Evolutionary conservation across 2,888 invertebrate genomes (phyloP).

Genomic region (Endotricha flammealis): DNA sequence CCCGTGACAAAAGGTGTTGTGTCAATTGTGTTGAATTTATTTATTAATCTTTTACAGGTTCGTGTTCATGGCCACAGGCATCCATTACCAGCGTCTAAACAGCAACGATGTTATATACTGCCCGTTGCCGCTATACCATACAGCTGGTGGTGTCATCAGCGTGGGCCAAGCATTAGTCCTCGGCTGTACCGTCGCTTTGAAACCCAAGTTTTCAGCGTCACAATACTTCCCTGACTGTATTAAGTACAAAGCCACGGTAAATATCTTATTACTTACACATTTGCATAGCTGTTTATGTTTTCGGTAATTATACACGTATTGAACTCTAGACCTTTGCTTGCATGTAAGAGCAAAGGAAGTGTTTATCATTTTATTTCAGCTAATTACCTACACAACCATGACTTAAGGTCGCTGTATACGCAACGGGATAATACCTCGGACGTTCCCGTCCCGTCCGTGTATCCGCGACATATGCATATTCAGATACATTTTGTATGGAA

Average conservation of each 20-base stretch:
- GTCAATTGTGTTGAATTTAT: neutral
- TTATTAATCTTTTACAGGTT: conserved; percentile 69
- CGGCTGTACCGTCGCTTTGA: conserved; percentile 90
- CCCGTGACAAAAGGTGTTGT: too few species aligned
- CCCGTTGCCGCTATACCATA: conserved; percentile 97
- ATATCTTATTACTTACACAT: conserved; percentile 28
- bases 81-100: conserved; percentile 81
- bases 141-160: conserved; percentile 93
- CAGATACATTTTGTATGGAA: too few species aligned
- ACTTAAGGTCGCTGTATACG: too few species aligned
- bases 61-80: conserved; percentile 86
- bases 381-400: too few species aligned
- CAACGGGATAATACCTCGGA: too few species aligned
- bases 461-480: too few species aligned
- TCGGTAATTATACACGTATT: too few species aligned
- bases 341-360: too few species aligned
- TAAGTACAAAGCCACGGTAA: conserved; percentile 96
- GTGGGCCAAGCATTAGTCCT: conserved; percentile 87
- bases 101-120: conserved; percentile 89
- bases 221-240: conserved; percentile 95
- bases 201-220: conserved; percentile 96
- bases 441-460: too few species aligned
- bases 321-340: too few species aligned
- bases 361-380: too few species aligned
- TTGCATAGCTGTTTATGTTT: neutral